phyloP scores from a whole-genome alignment of 1,140 invertebrate species.

The Hyposmocoma kahamanoa region DNA sequence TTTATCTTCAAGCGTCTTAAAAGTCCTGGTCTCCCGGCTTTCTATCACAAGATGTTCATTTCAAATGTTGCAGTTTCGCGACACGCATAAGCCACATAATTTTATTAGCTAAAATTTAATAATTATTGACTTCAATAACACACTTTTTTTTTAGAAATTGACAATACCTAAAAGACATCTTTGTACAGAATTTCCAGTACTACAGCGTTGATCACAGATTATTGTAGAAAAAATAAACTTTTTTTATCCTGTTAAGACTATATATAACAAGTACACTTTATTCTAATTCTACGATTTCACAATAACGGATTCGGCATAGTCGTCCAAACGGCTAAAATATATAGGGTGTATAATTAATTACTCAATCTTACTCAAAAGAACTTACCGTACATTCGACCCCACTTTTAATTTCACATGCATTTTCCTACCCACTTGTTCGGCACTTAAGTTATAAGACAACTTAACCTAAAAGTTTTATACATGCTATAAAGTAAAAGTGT shows the following conservation, averaged over 20 bases:
- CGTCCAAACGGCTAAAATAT: slow-evolving; percentile 17
- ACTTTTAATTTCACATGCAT: no score
- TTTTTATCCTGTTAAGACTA: slow-evolving; percentile 40
- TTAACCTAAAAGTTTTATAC: no score
- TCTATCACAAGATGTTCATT: slow-evolving; percentile 33
- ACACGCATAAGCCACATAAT: slow-evolving; percentile 46
- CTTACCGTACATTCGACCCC: no score
- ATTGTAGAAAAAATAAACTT: slow-evolving; percentile 57
- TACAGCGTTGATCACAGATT: slow-evolving; percentile 58
- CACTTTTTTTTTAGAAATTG: slow-evolving; percentile 39
- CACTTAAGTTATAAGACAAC: no score
- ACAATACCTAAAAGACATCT: slow-evolving; percentile 41
- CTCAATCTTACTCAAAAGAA: no score
- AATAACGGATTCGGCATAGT: slow-evolving; percentile 7
- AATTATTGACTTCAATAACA: slow-evolving; percentile 31
- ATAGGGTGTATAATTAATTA: no score
- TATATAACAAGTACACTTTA: slow-evolving; percentile 53
- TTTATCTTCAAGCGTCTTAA: neutral
- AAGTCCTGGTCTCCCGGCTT: slow-evolving; percentile 29
- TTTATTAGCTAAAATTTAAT: slow-evolving; percentile 25
- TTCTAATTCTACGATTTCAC: slow-evolving; percentile 24
- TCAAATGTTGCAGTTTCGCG: slow-evolving; percentile 34
- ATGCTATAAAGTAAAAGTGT: slow-evolving; percentile 15
- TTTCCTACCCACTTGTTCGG: no score
- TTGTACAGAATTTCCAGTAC: slow-evolving; percentile 50